Evolutionary conservation across 1,140 invertebrate species (phyloP), one percentile per base, ranked within the genome.

Genomic region (Drosophila azteca): DNA sequence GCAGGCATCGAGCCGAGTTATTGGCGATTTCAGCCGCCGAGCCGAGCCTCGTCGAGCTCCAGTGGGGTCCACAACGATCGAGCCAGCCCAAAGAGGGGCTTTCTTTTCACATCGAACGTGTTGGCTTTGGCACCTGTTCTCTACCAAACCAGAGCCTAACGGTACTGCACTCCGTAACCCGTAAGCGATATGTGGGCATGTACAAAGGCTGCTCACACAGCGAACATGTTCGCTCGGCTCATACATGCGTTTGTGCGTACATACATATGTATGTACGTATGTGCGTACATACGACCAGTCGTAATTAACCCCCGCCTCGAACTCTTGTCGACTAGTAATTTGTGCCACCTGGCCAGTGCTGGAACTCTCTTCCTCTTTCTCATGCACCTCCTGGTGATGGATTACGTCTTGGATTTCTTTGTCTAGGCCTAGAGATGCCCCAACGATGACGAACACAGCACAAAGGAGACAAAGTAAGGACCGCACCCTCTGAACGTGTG

Each of bases 51-150:
- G 57, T 31, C 35, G 35, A 39, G 11, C 35, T 31, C 35, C 24
- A 24, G 24, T 26, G 24, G 24, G 24, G 5, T 1, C 24, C 9
- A 39, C 49, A 58, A 58, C 59, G 73, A 51, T 52, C 74, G 60
- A 55, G 41, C 51, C 20, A 50, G 41, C 15, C 1, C 35, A 49
- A 68, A n/a, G 44, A 35, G 53, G 54, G 60, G 82, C 82, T 87
- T 87, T 87, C 82, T 87, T 76, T 87, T 87, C 69, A 58, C 57
- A 55, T 79, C 78, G 52, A 87, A 88, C 83, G 49, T 68, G 83
- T 76, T 76, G 39, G 29, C 20, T 3, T 24, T 45, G 60, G 54
- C 73, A 72, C 78, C 78, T 81, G 78, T 54, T 81, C 73, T 49
- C 24, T 3, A 24, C 43, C 41, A 43, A n/a, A 57, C 54, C 44